These are phyloP conservation scores for Sinella curviseta DNA, from an alignment of 1,140 invertebrate species.

Conservation along the genomic window DNA sequence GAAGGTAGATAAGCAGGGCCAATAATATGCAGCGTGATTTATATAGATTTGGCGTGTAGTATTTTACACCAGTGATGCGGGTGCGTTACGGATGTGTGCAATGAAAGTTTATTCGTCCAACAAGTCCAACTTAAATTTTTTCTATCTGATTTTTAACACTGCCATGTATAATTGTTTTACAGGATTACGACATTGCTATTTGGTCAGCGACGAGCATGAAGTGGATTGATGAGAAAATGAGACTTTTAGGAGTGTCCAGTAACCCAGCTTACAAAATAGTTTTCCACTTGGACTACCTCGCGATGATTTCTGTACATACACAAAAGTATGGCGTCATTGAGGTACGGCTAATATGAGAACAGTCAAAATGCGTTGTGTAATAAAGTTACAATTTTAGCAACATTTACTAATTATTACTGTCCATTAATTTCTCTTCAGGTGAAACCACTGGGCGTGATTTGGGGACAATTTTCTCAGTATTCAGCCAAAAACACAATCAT, in stretches of 20 bases:
- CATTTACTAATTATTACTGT: background rate
- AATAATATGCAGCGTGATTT: too few relatives aligned
- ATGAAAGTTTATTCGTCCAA: too few relatives aligned
- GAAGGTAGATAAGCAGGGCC: too few relatives aligned
- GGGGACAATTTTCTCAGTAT: conserved; percentile 91
- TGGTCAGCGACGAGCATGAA: conserved; percentile 98
- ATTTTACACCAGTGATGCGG: too few relatives aligned
- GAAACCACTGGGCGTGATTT: conserved; percentile 94
- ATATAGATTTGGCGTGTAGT: too few relatives aligned
- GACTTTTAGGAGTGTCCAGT: conserved; percentile 77
- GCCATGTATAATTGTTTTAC: background rate
- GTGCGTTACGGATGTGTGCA: too few relatives aligned
- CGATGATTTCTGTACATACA: conserved; percentile 92
- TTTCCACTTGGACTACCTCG: conserved; percentile 85
- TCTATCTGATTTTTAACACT: too few relatives aligned
- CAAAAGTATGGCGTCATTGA: conserved; percentile 87
- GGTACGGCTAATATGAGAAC: conserved; percentile 66
- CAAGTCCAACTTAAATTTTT: too few relatives aligned
- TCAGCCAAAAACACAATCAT: conserved; percentile 92
- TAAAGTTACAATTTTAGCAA: background rate
- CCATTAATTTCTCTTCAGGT: conserved; percentile 63
- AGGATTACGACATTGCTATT: conserved; percentile 81
- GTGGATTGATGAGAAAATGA: conserved; percentile 98
- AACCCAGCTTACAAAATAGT: conserved; percentile 88
- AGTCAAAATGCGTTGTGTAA: background rate